Percentiles rank a stretch among this genome's conserved stretches.
phyloP scores from a whole-genome alignment of 2,888 invertebrate genomes.

The Agrilus cyanescens region DNA sequence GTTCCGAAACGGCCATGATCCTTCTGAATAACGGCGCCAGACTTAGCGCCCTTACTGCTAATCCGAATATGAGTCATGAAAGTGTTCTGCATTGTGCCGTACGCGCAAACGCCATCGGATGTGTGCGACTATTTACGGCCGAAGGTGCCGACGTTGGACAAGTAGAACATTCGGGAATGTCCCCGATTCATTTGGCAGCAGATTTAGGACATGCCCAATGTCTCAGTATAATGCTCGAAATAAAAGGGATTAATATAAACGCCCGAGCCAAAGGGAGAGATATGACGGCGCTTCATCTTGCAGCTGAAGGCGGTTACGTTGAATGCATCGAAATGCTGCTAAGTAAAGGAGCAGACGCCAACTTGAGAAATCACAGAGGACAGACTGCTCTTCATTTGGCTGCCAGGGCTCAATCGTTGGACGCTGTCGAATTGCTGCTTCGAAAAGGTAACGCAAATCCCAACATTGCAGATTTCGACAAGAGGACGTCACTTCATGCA shows the following conservation, averaged over 20 bases:
- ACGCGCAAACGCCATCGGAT: conserved; percentile 70
- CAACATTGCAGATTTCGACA: conserved; percentile 69
- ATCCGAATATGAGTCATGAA: conserved; percentile 50
- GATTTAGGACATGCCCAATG: conserved; percentile 69
- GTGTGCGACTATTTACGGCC: conserved; percentile 61
- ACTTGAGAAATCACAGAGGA: conserved; percentile 62
- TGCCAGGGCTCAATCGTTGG: conserved; percentile 64
- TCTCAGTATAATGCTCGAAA: conserved; percentile 60
- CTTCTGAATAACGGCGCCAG: conserved; percentile 61
- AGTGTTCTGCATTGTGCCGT: conserved; percentile 77
- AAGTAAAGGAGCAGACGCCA: conserved; percentile 63
- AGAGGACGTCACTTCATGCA: conserved; percentile 70
- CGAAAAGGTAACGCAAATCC: conserved; percentile 66
- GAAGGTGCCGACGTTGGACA: conserved; percentile 67
- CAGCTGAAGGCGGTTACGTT: conserved; percentile 76
- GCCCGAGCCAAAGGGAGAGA: conserved; percentile 61
- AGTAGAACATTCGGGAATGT: conserved; percentile 62
- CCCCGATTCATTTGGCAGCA: conserved; percentile 70
- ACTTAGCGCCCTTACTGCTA: conserved; percentile 53
- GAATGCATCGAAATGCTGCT: conserved; percentile 68
- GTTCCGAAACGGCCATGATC: conserved; percentile 66
- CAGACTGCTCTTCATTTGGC: conserved; percentile 81
- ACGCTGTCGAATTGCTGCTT: conserved; percentile 67
- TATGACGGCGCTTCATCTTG: conserved; percentile 70
- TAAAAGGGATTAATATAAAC: conserved; percentile 59